Evolutionary conservation across 2,888 invertebrate genomes (phyloP).

Genomic region (Bimastos eiseni): DNA sequence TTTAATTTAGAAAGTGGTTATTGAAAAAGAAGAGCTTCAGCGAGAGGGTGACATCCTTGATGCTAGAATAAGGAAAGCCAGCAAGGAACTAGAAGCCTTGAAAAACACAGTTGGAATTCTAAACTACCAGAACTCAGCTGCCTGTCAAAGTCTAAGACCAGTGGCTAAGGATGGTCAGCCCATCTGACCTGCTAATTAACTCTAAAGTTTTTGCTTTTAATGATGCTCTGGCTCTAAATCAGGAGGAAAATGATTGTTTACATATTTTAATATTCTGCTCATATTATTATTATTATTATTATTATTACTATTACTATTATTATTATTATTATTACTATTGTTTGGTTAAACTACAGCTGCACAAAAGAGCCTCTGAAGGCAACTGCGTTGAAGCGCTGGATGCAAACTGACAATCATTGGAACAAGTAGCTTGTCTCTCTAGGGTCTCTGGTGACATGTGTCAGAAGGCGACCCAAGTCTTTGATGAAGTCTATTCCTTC

Average conservation of each 20-base stretch:
- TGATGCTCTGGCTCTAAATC: neutral
- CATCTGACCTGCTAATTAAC: neutral
- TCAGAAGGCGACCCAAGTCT: too few species aligned
- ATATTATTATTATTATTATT: too few species aligned
- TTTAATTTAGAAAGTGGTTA: neutral
- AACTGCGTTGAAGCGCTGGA: too few species aligned
- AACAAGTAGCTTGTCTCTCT: too few species aligned
- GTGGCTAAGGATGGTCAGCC: slow-evolving; percentile 3
- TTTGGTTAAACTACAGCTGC: too few species aligned
- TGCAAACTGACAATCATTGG: too few species aligned
- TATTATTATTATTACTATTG: too few species aligned
- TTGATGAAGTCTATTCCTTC: too few species aligned
- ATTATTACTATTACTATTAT: too few species aligned
- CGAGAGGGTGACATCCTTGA: slow-evolving; percentile 79
- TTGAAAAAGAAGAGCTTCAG: slow-evolving; percentile 61
- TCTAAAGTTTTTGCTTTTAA: neutral
- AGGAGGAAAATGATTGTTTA: neutral
- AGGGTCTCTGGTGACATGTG: too few species aligned
- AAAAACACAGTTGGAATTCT: slow-evolving; percentile 72
- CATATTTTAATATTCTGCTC: too few species aligned
- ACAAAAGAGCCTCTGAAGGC: too few species aligned
- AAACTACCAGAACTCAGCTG: neutral
- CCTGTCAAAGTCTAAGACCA: neutral
- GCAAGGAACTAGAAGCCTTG: slow-evolving; percentile 84
- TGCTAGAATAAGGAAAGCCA: slow-evolving; percentile 76